Evolutionary conservation across 2,113 vertebrate species (phyloP).

Genomic region (western clawed frog (Xenopus tropicalis)): UCB_Xtro_10.0 CM004451.2:81150501-81151000

Average conservation of each 20-base stretch:
- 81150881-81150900: no score
- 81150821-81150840: background rate
- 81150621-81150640: conserved; percentile 7
- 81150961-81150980: no score
- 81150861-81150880: no score
- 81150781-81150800: conserved; percentile 15
- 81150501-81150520: no score
- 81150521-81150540: background rate
- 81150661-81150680: conserved; percentile 36
- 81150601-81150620: background rate
- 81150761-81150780: conserved; percentile 26
- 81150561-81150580: background rate
- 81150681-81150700: conserved; percentile 30
- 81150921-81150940: no score
- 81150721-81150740: conserved; percentile 11
- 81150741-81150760: conserved; percentile 38
- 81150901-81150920: no score
- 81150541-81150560: conserved; percentile 12
- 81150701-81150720: conserved; percentile 29
- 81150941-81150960: no score
- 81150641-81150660: conserved; percentile 32
- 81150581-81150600: background rate
- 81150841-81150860: background rate
- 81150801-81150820: background rate
- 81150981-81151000: no score